A percentile compares a stretch with the other conserved stretches of the same genome.
Conservation (phyloP, 1,140 invertebrate genomes). For the Zaprionus gabonicus region DNA sequence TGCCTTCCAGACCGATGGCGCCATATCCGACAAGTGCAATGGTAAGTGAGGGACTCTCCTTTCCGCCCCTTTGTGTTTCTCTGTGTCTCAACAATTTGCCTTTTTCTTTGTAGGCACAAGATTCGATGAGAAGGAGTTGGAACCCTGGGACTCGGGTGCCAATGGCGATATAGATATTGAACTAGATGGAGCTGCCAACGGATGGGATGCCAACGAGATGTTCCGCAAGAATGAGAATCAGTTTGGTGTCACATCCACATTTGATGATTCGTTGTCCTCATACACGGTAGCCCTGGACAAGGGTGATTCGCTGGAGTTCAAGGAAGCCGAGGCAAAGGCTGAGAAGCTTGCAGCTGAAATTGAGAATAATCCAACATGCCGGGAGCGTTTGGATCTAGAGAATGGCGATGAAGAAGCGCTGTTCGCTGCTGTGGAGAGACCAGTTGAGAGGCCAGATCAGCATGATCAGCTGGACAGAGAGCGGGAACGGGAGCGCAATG, state of each 20-base stretch:
- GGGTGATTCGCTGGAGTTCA: constrained; percentile 94
- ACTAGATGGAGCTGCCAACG: constrained; percentile 91
- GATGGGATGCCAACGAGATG: constrained; percentile 98
- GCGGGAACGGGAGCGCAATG: constrained; percentile 60
- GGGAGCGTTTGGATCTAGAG: constrained; percentile 92
- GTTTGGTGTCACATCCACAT: constrained; percentile 95
- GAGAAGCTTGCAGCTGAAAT: constrained; percentile 95
- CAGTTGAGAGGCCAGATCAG: constrained; percentile 86
- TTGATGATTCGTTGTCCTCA: constrained; percentile 92
- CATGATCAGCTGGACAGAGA: constrained; percentile 56
- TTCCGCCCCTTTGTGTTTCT: not conserved
- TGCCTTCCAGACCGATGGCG: constrained; percentile 93
- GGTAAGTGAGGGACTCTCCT: constrained; percentile 80
- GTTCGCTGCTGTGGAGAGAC: constrained; percentile 90
- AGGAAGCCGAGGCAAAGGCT: constrained; percentile 93
- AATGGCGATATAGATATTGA: constrained; percentile 88
- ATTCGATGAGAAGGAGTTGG: constrained; percentile 91
- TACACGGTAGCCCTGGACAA: constrained; percentile 95
- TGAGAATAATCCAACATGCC: constrained; percentile 92
- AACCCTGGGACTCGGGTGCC: constrained; percentile 93
- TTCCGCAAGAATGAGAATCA: constrained; percentile 95
- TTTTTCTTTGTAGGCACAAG: constrained; percentile 76
- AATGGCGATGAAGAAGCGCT: constrained; percentile 94
- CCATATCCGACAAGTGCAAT: constrained; percentile 88
- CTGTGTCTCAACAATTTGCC: not conserved